Base-by-base conservation (phyloP, 2,888 invertebrate species). In the Pandemis heparana region DNA sequence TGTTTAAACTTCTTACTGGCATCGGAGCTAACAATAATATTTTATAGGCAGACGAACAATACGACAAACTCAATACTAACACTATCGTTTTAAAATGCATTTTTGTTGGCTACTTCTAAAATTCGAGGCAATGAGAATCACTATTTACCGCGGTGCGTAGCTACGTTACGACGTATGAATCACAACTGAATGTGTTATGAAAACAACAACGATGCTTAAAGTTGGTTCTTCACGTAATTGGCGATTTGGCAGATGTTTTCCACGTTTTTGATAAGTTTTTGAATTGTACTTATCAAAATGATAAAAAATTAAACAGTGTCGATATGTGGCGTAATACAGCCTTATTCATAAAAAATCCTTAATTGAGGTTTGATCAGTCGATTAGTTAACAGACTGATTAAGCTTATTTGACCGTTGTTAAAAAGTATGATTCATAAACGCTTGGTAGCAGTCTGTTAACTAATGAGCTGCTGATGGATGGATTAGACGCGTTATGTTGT, bases 1-100 rank as follows among this genome's bases (percentile, higher is more conserved):
- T 63, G 41, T 70, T 70, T n/a, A 70, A 18, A 63, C 70, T 70
- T 12, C 70, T 62, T 53, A 70, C 23, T 5, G 70, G 53, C 43
- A 51, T 43, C 7, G 70, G 63, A 5, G 43, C 32, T 7, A 70
- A 38, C 53, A 70, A 14, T 53, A 63, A n/a, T 32, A 70, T 9
- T 70, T 70, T 70, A 41, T 63, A 70, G 23, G 62, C 70, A 5
- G 63, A 63, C 8, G n/a, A 51, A 53, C 43, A 41, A 23, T 12
- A 56, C 10, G 18, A 43, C 23, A 70, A 18, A 70, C n/a, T 53
- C 12, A 53, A 41, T 18, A 53, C 32, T 14, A 70, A 43, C 23
- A 63, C 0, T 5, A 63, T n/a, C n/a, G 41, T 7, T 16, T 56
- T 70, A 1, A 69, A 4, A 18, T 61, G 39, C 51, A 69, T 69